phyloP scores from a whole-genome alignment of 92 coral and sea anemone genomes.

The Siderastrea radians region DNA sequence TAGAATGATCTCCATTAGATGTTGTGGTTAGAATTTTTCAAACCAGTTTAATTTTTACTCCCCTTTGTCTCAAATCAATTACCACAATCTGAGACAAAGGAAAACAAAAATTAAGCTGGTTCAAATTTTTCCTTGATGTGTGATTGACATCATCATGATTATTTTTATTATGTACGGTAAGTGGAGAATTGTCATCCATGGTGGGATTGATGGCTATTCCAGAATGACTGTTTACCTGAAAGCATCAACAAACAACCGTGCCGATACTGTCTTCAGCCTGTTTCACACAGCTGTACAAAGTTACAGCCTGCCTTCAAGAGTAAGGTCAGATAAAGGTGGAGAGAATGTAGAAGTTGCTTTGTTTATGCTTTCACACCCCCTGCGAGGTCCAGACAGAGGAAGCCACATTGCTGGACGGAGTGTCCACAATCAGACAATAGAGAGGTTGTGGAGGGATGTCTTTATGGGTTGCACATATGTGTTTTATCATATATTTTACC shows the following conservation, averaged over 20 bases:
- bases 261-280: no score
- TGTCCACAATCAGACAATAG: slow-evolving; percentile 1
- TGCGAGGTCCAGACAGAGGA: slow-evolving; percentile 31
- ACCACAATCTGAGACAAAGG: no score
- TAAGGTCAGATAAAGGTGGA: slow-evolving; percentile 12
- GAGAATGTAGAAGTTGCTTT: slow-evolving; percentile 10
- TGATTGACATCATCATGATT: not conserved
- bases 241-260: slow-evolving; percentile 1
- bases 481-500: no score
- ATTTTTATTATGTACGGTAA: not conserved
- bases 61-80: no score
- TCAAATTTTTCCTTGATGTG: not conserved
- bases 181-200: no score
- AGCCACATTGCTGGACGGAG: slow-evolving; percentile 26
- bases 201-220: no score
- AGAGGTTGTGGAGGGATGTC: not conserved
- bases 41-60: no score
- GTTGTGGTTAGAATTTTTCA: no score
- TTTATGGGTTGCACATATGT: slow-evolving; percentile 1
- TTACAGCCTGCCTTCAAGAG: slow-evolving; percentile 37
- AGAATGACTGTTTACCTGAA: not conserved
- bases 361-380: slow-evolving; percentile 15
- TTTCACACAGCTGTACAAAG: no score
- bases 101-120: not conserved
- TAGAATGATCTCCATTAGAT: no score